Evolutionary conservation across 2,797 vertebrate genomes (phyloP).

Genomic region (Threskiornis aethiopicus): DNA sequence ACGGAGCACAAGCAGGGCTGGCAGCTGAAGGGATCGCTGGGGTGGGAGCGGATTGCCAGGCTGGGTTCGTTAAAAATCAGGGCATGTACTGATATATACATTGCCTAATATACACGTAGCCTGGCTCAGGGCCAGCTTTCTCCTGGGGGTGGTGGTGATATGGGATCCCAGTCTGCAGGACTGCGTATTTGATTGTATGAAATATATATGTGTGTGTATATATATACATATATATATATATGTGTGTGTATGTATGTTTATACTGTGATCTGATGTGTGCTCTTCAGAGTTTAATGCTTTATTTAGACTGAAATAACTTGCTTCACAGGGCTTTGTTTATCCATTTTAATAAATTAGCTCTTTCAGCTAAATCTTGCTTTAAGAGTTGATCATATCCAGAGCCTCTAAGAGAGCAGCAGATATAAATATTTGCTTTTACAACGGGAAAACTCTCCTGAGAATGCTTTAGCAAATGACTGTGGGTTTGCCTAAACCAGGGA

Average conservation of each 20-base stretch:
- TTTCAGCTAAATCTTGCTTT: conserved; percentile 29
- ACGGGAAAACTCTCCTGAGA: not conserved
- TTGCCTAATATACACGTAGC: not conserved
- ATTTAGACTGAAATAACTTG: conserved; percentile 55
- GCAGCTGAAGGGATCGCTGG: not conserved
- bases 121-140: not conserved
- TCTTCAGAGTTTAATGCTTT: conserved; percentile 52
- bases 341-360: conserved; percentile 59
- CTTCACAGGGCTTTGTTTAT: conserved; percentile 60
- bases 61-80: not conserved
- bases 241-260: not conserved
- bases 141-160: not conserved
- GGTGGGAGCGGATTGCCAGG: not conserved
- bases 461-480: not conserved
- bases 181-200: not conserved
- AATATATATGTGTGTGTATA: not conserved
- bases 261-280: not conserved
- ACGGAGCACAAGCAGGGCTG: fast-evolving
- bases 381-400: conserved; percentile 45
- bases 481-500: not conserved
- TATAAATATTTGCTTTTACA: conserved; percentile 60
- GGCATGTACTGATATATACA: not conserved
- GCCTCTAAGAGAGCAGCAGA: conserved; percentile 2
- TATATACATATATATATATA: fast-evolving
- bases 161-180: not conserved